Evolutionary conservation across 2,113 vertebrate genomes (phyloP).

Genomic region (Eidolon helvum): DNA sequence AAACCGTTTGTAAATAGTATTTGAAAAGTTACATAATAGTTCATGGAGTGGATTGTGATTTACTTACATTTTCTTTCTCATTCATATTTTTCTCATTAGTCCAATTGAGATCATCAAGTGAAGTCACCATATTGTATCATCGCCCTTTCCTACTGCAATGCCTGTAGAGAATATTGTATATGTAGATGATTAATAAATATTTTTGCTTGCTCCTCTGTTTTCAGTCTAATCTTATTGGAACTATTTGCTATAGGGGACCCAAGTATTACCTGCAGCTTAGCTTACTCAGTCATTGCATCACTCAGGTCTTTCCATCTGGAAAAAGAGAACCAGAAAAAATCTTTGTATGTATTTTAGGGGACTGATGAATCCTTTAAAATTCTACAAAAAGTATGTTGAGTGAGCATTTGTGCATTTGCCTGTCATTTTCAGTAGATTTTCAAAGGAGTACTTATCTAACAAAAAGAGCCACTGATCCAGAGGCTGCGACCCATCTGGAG

Average conservation of each 20-base stretch:
- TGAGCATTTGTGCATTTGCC: conserved; percentile 12
- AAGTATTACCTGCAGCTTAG: neutral
- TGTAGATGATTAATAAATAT: neutral
- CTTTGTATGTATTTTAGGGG: neutral
- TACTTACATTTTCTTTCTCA: neutral
- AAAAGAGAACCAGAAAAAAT: neutral
- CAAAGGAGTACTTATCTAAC: neutral
- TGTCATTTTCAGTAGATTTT: neutral
- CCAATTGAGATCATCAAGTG: neutral
- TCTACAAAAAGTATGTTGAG: neutral
- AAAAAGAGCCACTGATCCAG: neutral
- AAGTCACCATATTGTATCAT: neutral
- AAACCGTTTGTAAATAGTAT: neutral
- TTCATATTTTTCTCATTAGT: conserved; percentile 5
- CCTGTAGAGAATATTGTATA: neutral
- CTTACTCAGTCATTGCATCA: neutral
- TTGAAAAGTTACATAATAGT: neutral
- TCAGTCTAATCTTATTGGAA: neutral
- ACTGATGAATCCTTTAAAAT: neutral
- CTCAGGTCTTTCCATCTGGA: neutral
- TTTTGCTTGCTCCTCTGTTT: neutral
- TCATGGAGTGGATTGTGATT: neutral
- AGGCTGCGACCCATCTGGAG: neutral
- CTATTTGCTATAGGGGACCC: neutral
- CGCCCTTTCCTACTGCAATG: neutral